phyloP scores from a whole-genome alignment of 2,797 vertebrate species.

The Aldrovandia affinis region DNA sequence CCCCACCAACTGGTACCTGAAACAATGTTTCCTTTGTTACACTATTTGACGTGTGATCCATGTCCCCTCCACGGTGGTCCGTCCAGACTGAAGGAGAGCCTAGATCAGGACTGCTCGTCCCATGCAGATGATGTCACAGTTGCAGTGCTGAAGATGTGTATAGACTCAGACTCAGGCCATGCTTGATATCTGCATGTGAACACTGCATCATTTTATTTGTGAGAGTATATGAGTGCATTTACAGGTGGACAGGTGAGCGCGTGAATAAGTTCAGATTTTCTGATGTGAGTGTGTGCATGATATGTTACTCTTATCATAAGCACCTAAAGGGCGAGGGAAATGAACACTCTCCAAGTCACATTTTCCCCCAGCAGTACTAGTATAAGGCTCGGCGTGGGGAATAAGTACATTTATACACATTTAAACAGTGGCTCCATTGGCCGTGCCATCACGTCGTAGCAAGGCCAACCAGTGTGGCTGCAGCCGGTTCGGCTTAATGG shows the following conservation, averaged over 20 bases:
- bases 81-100: background rate
- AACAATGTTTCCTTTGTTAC: background rate
- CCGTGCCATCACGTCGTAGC: background rate
- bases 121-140: conserved; percentile 4
- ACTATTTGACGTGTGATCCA: background rate
- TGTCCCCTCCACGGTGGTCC: background rate
- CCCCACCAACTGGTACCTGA: background rate
- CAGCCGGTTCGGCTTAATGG: background rate
- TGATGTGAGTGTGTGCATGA: background rate
- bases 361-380: background rate
- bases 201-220: background rate
- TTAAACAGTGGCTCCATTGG: background rate
- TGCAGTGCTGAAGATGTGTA: conserved; percentile 1
- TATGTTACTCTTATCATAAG: background rate
- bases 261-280: background rate
- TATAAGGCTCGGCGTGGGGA: conserved; percentile 1
- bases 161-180: background rate
- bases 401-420: conserved; percentile 5
- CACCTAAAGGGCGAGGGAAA: background rate
- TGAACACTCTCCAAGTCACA: background rate
- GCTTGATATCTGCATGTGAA: background rate
- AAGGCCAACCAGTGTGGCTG: background rate
- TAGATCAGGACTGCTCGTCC: background rate
- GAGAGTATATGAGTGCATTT: background rate
- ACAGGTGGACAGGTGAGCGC: background rate